These are phyloP conservation scores for Rhagoletis pomonella DNA, from an alignment of 1,140 invertebrate genomes.

Conservation along the genomic window DNA sequence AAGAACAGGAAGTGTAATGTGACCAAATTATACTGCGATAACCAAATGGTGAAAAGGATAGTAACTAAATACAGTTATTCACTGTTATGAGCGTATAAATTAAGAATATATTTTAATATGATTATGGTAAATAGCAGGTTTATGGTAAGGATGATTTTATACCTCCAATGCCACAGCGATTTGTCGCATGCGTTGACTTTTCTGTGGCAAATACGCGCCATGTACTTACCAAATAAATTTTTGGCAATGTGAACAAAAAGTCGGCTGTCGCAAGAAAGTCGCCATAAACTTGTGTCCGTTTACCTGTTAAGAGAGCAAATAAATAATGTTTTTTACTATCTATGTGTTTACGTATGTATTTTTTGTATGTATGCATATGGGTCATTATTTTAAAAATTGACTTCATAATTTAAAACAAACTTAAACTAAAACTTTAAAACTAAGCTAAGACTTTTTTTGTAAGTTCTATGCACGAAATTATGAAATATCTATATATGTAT, in stretches of 20 bases:
- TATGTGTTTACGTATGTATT: too few species aligned
- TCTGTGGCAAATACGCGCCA: not conserved
- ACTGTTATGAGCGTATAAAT: constrained; percentile 12
- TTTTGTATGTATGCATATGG: too few species aligned
- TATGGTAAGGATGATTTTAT: not conserved
- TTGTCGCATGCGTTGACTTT: not conserved
- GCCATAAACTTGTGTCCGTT: constrained; percentile 99
- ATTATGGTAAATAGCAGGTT: not conserved
- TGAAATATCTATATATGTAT: too few species aligned
- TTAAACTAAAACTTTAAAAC: too few species aligned
- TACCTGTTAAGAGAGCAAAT: constrained; percentile 75
- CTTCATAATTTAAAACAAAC: too few species aligned
- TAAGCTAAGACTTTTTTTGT: too few species aligned
- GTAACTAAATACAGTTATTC: constrained; percentile 32
- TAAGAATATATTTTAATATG: not conserved
- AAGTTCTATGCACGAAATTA: too few species aligned
- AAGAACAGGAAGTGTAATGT: not conserved
- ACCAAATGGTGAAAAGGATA: constrained; percentile 15
- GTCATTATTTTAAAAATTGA: too few species aligned
- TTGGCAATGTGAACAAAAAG: constrained; percentile 98
- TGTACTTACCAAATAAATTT: constrained; percentile 95
- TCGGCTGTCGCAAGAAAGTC: constrained; percentile 97
- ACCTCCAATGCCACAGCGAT: not conserved
- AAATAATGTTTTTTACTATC: too few species aligned
- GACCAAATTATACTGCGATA: constrained; percentile 21